Conservation (phyloP, 2,797 vertebrate genomes). For the Arctocebus calabarensis region DNA sequence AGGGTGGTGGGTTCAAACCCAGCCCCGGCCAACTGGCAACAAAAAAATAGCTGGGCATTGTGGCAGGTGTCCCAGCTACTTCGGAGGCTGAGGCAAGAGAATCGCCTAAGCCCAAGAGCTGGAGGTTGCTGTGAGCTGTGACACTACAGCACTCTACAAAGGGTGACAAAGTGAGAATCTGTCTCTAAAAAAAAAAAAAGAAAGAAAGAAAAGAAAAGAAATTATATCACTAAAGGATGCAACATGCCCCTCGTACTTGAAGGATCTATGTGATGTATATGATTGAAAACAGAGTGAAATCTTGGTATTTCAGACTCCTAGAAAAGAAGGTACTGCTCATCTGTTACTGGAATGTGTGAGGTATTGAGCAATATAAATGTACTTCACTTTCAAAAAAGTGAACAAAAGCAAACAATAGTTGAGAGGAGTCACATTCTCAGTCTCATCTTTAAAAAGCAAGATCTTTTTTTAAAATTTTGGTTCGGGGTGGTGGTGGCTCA, state of each 20-base stretch:
- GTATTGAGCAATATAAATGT: background rate
- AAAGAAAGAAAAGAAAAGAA: background rate
- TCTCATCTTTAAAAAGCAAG: background rate
- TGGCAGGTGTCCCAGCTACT: no score
- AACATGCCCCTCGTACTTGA: background rate
- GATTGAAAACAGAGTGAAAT: background rate
- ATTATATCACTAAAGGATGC: background rate
- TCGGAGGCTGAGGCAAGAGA: no score
- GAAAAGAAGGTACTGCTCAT: background rate
- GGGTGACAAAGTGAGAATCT: no score
- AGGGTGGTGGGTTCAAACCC: no score
- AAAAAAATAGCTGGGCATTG: no score
- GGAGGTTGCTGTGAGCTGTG: no score
- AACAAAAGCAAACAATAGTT: background rate
- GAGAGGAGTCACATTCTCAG: background rate
- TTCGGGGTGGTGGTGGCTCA: background rate
- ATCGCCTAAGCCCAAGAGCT: no score
- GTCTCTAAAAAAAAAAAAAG: no score
- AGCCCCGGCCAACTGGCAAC: no score
- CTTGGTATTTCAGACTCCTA: background rate
- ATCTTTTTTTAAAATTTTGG: background rate
- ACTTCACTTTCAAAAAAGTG: slow-evolving; percentile 41
- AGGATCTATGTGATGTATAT: background rate
- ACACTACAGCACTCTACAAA: no score
- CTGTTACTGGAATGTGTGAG: background rate